Conservation (phyloP, 2,113 vertebrate genomes). For the Candoia aspera region DNA sequence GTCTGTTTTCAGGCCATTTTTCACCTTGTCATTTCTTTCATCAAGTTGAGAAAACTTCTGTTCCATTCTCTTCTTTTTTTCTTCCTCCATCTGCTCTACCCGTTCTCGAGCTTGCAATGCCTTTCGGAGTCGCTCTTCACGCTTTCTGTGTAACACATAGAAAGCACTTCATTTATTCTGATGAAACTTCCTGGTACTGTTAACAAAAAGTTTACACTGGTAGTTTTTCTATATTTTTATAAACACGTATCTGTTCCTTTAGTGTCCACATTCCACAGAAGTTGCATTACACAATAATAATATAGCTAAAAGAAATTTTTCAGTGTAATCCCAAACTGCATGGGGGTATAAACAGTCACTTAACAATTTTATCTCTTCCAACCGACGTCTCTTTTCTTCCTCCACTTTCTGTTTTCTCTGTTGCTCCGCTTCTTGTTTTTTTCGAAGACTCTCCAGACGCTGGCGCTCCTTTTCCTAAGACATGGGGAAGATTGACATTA, state of each 20-base stretch:
- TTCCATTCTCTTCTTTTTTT: slow-evolving; percentile 90
- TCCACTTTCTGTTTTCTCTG: slow-evolving; percentile 89
- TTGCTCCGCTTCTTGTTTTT: slow-evolving; percentile 91
- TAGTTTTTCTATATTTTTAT: not conserved
- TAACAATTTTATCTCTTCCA: slow-evolving; percentile 88
- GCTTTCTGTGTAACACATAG: slow-evolving; percentile 72
- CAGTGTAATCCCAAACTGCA: not conserved
- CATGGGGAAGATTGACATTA: not conserved
- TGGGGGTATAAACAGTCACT: slow-evolving; percentile 44
- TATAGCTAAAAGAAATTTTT: not conserved
- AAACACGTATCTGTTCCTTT: not conserved
- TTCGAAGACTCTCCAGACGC: slow-evolving; percentile 87
- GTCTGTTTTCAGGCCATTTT: not conserved
- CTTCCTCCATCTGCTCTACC: slow-evolving; percentile 85
- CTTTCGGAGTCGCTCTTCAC: slow-evolving; percentile 86
- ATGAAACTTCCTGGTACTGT: not conserved
- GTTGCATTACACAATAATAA: not conserved
- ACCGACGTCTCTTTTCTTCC: slow-evolving; percentile 86
- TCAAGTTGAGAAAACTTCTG: slow-evolving; percentile 87
- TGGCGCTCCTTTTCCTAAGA: slow-evolving; percentile 84
- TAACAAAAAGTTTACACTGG: not conserved
- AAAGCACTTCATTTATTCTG: not conserved
- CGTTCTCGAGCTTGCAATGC: slow-evolving; percentile 88
- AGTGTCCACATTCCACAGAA: not conserved
- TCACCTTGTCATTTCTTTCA: slow-evolving; percentile 89